Conservation (phyloP, 1,140 invertebrate species). For the Cheumatopsyche charites region DNA sequence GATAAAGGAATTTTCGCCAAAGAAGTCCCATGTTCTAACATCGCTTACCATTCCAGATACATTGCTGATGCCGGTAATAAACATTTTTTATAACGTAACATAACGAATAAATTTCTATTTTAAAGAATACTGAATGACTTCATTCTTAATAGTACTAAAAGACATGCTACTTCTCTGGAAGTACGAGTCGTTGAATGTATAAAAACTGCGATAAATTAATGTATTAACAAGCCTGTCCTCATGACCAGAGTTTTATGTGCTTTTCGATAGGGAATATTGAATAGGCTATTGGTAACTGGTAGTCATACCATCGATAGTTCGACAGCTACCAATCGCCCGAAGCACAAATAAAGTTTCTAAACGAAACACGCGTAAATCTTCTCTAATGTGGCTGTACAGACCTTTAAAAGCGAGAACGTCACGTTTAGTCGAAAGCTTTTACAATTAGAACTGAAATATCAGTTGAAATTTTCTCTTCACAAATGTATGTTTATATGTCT, state of each 20-base stretch:
- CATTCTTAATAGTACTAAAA: slow-evolving; percentile 70
- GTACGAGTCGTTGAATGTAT: slow-evolving; percentile 1
- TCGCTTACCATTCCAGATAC: slow-evolving; percentile 85
- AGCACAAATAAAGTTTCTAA: background rate
- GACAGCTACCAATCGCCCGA: no score
- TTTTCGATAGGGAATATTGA: no score
- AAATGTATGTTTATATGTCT: background rate
- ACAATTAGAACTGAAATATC: slow-evolving; percentile 18
- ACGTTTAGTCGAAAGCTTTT: no score
- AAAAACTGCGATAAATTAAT: no score
- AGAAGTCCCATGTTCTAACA: slow-evolving; percentile 79
- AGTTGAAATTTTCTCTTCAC: slow-evolving; percentile 15
- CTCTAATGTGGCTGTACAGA: background rate
- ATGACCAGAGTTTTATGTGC: no score
- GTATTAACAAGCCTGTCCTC: no score
- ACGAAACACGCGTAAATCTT: background rate
- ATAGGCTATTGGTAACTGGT: no score
- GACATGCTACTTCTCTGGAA: slow-evolving; percentile 45
- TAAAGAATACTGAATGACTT: slow-evolving; percentile 72
- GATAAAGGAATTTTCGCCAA: slow-evolving; percentile 82
- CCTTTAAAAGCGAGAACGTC: no score
- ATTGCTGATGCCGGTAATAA: slow-evolving; percentile 77
- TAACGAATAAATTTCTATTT: background rate
- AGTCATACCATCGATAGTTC: no score
- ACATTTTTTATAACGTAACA: no score